These are phyloP conservation scores for Perizoma flavofasciatum DNA, from an alignment of 2,888 invertebrate species.

Conservation along the genomic window DNA sequence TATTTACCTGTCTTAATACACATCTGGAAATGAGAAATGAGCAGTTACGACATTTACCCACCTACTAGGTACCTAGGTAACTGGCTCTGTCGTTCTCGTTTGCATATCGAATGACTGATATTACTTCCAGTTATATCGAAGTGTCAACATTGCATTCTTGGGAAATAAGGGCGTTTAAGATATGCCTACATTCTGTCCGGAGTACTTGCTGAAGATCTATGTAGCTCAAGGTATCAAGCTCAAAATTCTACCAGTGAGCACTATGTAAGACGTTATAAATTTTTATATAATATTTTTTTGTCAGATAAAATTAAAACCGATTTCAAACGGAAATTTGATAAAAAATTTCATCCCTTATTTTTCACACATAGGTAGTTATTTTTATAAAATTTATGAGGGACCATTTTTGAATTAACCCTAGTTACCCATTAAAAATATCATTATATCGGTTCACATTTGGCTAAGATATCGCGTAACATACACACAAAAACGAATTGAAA, in stretches of 20 bases:
- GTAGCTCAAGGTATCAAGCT: too few relatives aligned
- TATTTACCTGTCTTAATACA: not conserved
- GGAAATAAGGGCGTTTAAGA: constrained; percentile 12
- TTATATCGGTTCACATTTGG: too few relatives aligned
- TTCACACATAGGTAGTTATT: not conserved
- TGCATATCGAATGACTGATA: constrained; percentile 28
- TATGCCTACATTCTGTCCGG: constrained; percentile 6
- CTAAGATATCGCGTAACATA: too few relatives aligned
- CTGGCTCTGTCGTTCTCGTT: constrained; percentile 10
- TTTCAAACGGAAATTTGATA: too few relatives aligned
- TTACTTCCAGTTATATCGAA: constrained; percentile 19
- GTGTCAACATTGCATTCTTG: constrained; percentile 13
- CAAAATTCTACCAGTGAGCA: too few relatives aligned
- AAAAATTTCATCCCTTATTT: too few relatives aligned
- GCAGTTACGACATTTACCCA: constrained; percentile 16
- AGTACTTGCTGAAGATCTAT: not conserved
- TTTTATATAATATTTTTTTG: too few relatives aligned
- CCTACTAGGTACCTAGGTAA: not conserved
- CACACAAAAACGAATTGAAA: too few relatives aligned
- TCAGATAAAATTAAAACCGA: too few relatives aligned
- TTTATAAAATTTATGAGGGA: not conserved
- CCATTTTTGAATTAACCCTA: constrained; percentile 32
- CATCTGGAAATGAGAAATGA: constrained; percentile 9
- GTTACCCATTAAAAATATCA: too few relatives aligned
- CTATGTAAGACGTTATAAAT: too few relatives aligned